Evolutionary conservation across 2,888 invertebrate species (phyloP).

Genomic region (Urechis unicinctus): DNA sequence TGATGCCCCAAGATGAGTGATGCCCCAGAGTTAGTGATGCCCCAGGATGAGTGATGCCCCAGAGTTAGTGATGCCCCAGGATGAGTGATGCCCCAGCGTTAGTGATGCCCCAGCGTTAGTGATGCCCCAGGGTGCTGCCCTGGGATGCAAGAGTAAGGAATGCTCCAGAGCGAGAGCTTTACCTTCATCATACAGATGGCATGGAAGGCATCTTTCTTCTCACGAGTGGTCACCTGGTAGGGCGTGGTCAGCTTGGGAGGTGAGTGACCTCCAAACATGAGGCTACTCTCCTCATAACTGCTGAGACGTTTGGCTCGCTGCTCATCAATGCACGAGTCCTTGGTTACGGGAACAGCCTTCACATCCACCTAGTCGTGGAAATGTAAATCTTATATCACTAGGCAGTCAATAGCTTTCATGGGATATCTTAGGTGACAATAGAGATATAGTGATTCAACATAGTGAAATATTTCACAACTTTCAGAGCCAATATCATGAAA

Average conservation of each 20-base stretch:
- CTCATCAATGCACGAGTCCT: conserved; percentile 58
- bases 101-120: too few species aligned
- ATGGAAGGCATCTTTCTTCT: conserved; percentile 82
- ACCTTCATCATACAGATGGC: conserved; percentile 93
- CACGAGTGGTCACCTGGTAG: conserved; percentile 80
- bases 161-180: too few species aligned
- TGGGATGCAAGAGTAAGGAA: neutral
- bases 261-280: conserved; percentile 60
- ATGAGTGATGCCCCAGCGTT: too few species aligned
- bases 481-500: neutral
- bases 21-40: too few species aligned
- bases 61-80: too few species aligned
- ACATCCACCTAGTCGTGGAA: conserved; percentile 71
- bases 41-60: too few species aligned
- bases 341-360: conserved; percentile 67
- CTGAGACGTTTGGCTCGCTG: conserved; percentile 58
- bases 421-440: too few species aligned
- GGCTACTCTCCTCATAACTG: conserved; percentile 33
- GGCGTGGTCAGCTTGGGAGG: conserved; percentile 64
- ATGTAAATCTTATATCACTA: too few species aligned
- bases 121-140: too few species aligned
- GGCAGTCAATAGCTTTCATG: too few species aligned
- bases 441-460: neutral
- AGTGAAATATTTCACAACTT: neutral
- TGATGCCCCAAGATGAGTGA: too few species aligned